Evolutionary conservation across 2,797 vertebrate species (phyloP).

Genomic region (Pelodytes ibericus): DNA sequence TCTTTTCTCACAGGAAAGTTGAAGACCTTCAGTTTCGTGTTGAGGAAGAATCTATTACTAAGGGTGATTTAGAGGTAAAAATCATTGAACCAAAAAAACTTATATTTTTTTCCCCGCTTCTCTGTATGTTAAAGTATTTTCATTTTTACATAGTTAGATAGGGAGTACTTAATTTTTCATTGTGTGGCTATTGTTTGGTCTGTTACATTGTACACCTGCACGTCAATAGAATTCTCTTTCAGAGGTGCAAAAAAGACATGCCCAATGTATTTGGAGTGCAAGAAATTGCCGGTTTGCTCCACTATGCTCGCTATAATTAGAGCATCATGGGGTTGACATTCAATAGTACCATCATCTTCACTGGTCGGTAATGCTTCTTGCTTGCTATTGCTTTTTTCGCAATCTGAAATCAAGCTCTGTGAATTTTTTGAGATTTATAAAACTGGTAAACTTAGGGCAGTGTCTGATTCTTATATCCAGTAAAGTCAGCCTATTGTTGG

Average conservation of each 20-base stretch:
- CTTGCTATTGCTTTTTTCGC: constrained; percentile 55
- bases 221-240: neutral
- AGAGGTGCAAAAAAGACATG: constrained; percentile 1
- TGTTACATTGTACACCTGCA: neutral
- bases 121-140: neutral
- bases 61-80: constrained; percentile 99
- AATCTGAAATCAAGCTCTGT: constrained; percentile 28
- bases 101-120: neutral
- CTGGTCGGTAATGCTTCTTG: constrained; percentile 39
- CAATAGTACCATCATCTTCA: constrained; percentile 25
- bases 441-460: constrained; percentile 38
- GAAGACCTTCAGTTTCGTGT: constrained; percentile 98
- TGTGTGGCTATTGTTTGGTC: neutral
- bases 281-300: neutral
- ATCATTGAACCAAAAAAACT: constrained; percentile 37
- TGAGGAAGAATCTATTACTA: constrained; percentile 98
- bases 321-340: constrained; percentile 15
- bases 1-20: constrained; percentile 83
- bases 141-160: neutral
- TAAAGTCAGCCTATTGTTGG: neutral
- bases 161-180: neutral
- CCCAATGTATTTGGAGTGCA: neutral
- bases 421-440: constrained; percentile 30
- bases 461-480: too few species aligned
- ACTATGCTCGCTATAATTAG: constrained; percentile 38